Conservation (phyloP, 2,113 vertebrate genomes). For the Xenopus borealis region DNA sequence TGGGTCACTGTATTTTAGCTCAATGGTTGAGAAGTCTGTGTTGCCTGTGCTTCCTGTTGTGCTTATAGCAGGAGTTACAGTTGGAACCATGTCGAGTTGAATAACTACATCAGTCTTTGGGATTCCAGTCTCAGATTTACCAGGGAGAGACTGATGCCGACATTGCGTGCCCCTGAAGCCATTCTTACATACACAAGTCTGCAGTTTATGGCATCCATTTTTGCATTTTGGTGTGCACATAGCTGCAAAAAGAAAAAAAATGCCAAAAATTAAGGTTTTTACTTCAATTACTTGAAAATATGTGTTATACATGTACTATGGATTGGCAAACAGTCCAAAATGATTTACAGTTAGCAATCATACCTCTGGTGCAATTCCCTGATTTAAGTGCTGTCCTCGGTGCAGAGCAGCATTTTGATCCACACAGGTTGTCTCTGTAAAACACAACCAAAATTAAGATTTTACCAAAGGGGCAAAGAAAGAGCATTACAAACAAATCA, state of each 20-base stretch:
- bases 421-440: constrained; percentile 32
- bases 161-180: constrained; percentile 71
- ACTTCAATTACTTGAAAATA: too few species aligned
- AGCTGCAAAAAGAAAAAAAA: constrained; percentile 55
- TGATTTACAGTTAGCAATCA: neutral
- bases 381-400: constrained; percentile 38
- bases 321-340: neutral
- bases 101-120: neutral
- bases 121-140: neutral
- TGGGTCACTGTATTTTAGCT: neutral
- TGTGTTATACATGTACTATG: too few species aligned
- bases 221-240: constrained; percentile 73
- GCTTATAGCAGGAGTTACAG: neutral
- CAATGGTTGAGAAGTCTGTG: neutral
- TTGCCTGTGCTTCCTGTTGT: neutral
- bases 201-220: constrained; percentile 74
- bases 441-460: neutral
- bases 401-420: constrained; percentile 39
- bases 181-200: constrained; percentile 70
- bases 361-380: constrained; percentile 48
- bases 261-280: neutral
- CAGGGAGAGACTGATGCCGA: constrained; percentile 52
- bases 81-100: neutral
- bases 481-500: neutral
- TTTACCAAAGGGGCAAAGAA: neutral